These are phyloP conservation scores for Hypomecis atomaria DNA, from an alignment of 2,888 invertebrate genomes.

Conservation along the genomic window DNA sequence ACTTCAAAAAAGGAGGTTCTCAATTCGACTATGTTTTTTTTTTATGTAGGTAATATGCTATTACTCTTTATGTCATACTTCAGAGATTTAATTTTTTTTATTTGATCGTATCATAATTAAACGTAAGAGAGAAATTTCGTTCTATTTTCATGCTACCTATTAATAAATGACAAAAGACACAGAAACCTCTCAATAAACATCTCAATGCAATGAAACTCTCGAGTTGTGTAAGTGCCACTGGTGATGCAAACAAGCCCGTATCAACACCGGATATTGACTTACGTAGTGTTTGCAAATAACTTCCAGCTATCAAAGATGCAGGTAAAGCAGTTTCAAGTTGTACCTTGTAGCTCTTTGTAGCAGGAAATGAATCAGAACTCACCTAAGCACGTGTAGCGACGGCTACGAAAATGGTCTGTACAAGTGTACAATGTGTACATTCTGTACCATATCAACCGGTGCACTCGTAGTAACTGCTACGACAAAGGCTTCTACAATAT, in stretches of 20 bases:
- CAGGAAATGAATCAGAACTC: conserved; percentile 12
- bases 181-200: not conserved
- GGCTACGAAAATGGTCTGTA: not conserved
- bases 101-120: too few relatives aligned
- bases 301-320: conserved; percentile 3
- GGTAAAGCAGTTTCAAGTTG: conserved; percentile 20
- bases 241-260: not conserved
- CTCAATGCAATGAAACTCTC: not conserved
- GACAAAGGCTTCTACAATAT: not conserved
- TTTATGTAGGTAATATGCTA: too few relatives aligned
- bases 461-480: not conserved
- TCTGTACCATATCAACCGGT: too few relatives aligned
- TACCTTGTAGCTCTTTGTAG: conserved; percentile 10
- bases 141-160: too few relatives aligned
- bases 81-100: too few relatives aligned
- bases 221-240: conserved; percentile 5
- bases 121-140: too few relatives aligned
- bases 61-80: too few relatives aligned
- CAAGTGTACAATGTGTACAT: too few relatives aligned
- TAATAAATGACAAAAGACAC: not conserved
- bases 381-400: conserved; percentile 3
- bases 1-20: too few relatives aligned
- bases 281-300: conserved; percentile 16
- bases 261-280: conserved; percentile 17
- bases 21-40: too few relatives aligned